These are phyloP conservation scores for Aphelocoma californica DNA, from an alignment of 2,797 vertebrate genomes.

Conservation along the genomic window DNA sequence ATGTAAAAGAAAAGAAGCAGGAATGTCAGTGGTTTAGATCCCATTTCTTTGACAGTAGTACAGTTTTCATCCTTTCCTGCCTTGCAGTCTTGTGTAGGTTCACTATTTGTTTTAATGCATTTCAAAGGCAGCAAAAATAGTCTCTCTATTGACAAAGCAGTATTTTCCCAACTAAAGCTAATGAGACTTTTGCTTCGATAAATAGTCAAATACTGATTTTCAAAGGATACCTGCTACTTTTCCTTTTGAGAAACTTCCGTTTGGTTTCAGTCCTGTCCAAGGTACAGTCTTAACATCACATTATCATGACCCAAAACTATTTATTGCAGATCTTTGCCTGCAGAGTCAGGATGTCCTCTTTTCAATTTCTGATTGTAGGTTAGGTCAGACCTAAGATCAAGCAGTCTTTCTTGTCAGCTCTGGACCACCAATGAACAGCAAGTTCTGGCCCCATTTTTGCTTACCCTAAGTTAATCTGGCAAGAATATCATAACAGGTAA, in stretches of 20 bases:
- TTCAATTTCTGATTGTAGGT: neutral
- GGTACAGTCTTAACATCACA: neutral
- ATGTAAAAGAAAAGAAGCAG: neutral
- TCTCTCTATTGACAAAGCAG: neutral
- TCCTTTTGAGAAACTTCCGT: neutral
- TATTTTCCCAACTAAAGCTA: neutral
- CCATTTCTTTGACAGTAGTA: neutral
- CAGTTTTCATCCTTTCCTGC: neutral
- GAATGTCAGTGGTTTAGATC: neutral
- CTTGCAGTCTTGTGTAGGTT: neutral
- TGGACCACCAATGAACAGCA: neutral
- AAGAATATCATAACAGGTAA: neutral
- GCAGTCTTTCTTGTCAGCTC: neutral
- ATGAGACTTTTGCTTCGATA: neutral
- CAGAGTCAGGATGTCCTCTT: neutral
- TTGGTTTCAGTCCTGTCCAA: neutral
- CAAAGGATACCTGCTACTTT: neutral
- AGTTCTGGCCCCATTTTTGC: neutral
- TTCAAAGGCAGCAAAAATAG: slow-evolving; percentile 20
- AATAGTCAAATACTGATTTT: neutral
- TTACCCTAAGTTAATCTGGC: neutral
- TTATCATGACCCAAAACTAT: neutral
- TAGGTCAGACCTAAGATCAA: neutral
- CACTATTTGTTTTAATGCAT: neutral
- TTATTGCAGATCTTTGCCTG: neutral